A percentile compares a stretch with the other conserved stretches of the same genome.
Evolutionary conservation across 1,140 invertebrate genomes (phyloP).

Genomic region (Latrodectus geometricus): DNA sequence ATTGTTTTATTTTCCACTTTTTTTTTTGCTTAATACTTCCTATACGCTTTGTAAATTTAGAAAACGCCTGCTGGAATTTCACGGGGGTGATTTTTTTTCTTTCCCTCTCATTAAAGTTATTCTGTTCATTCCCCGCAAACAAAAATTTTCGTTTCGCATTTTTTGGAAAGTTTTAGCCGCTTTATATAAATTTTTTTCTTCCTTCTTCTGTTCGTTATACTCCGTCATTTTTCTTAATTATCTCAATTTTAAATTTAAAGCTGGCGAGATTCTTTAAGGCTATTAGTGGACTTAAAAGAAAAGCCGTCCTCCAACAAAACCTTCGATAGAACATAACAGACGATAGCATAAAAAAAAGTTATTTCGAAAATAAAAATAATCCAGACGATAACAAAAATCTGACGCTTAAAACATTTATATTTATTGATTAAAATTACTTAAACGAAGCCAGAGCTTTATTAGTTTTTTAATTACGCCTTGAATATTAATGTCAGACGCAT

Average conservation of each 20-base stretch:
- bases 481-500: slow-evolving; percentile 61
- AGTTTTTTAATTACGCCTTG: slow-evolving; percentile 61
- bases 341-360: not conserved
- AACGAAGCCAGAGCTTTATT: slow-evolving; percentile 58
- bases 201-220: not conserved
- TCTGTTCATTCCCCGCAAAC: slow-evolving; percentile 34
- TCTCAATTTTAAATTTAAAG: slow-evolving; percentile 62
- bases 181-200: not conserved
- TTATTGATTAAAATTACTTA: slow-evolving; percentile 62
- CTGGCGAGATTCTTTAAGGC: slow-evolving; percentile 58
- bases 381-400: slow-evolving; percentile 56
- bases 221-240: slow-evolving; percentile 61
- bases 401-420: slow-evolving; percentile 62
- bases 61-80: slow-evolving; percentile 53
- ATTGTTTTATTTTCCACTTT: slow-evolving; percentile 10
- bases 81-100: slow-evolving; percentile 29
- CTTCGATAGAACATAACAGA: slow-evolving; percentile 21
- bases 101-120: slow-evolving; percentile 51
- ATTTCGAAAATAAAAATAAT: slow-evolving; percentile 40
- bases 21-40: slow-evolving; percentile 11
- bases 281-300: slow-evolving; percentile 58
- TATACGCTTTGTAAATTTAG: slow-evolving; percentile 22
- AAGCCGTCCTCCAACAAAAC: slow-evolving; percentile 31
- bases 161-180: slow-evolving; percentile 50
- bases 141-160: slow-evolving; percentile 59